A percentile compares a stretch with the other conserved stretches of the same genome.
These are phyloP conservation scores for Heliconius sara DNA, from an alignment of 2,888 invertebrate species.

Conservation along the genomic window DNA sequence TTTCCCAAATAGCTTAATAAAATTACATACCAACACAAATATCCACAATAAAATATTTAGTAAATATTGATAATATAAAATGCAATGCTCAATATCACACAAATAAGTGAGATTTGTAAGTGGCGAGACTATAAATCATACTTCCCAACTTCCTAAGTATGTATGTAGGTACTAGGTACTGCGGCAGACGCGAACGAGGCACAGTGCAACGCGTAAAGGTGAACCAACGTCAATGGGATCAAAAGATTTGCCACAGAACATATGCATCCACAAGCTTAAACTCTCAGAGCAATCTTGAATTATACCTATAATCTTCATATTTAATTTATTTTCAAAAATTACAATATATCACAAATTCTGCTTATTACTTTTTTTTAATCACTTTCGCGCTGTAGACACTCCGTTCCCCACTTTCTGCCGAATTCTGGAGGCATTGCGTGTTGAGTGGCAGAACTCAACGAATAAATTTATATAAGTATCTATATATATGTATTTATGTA, in stretches of 20 bases:
- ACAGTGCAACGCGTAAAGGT: constrained; percentile 33
- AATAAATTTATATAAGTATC: background rate
- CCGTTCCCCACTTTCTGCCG: too few relatives aligned
- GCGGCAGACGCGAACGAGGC: background rate
- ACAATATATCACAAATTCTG: constrained; percentile 55
- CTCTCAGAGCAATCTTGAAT: constrained; percentile 57
- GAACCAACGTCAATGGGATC: constrained; percentile 57
- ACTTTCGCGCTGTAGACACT: too few relatives aligned
- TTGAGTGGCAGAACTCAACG: background rate
- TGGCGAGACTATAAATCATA: constrained; percentile 49
- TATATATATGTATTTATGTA: too few relatives aligned
- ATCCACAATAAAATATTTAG: background rate
- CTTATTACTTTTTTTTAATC: constrained; percentile 36
- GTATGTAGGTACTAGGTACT: constrained; percentile 5
- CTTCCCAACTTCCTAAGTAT: constrained; percentile 47
- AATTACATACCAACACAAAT: background rate
- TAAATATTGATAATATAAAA: constrained; percentile 17
- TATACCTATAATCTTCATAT: constrained; percentile 53
- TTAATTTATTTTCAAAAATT: constrained; percentile 60
- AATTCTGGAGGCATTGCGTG: too few relatives aligned
- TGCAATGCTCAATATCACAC: background rate
- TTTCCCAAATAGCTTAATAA: background rate
- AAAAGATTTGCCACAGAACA: constrained; percentile 59
- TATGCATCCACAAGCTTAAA: constrained; percentile 57
- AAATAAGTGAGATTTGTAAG: constrained; percentile 15